Percentiles rank a stretch among this genome's conserved stretches.
Conservation (phyloP, 2,797 vertebrate species). For the Esox lucius region DNA sequence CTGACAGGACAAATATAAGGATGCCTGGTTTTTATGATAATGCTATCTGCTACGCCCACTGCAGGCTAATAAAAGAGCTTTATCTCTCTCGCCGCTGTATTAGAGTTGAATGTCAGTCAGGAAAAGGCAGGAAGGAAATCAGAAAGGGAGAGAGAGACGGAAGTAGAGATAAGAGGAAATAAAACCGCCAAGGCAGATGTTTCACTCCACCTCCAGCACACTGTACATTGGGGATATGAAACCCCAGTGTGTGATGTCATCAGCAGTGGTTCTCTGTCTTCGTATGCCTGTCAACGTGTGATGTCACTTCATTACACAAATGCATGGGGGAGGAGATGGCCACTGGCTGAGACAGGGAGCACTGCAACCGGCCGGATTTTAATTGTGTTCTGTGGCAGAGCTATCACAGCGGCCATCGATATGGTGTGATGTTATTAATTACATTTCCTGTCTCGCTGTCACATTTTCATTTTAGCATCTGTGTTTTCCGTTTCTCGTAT, state of each 20-base stretch:
- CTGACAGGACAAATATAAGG: constrained; percentile 46
- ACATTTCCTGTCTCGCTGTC: constrained; percentile 19
- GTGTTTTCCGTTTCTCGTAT: background rate
- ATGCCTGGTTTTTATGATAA: constrained; percentile 59
- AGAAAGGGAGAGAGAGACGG: constrained; percentile 5
- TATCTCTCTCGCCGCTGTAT: constrained; percentile 37
- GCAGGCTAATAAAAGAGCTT: constrained; percentile 45
- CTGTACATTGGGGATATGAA: constrained; percentile 58
- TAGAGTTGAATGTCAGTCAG: constrained; percentile 45
- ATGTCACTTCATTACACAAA: constrained; percentile 65
- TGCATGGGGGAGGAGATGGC: background rate
- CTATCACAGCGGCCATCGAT: constrained; percentile 49
- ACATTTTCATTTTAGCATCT: background rate
- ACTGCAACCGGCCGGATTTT: constrained; percentile 40
- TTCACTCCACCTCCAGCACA: constrained; percentile 41
- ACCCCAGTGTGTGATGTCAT: constrained; percentile 52
- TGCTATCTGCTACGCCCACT: constrained; percentile 31
- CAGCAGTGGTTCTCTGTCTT: constrained; percentile 18
- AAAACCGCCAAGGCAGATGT: constrained; percentile 37
- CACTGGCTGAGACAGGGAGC: constrained; percentile 1
- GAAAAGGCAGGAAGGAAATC: constrained; percentile 35
- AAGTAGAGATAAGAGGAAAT: constrained; percentile 50
- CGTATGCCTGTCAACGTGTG: constrained; percentile 47
- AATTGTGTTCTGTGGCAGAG: constrained; percentile 28
- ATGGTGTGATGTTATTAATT: constrained; percentile 48